These are phyloP conservation scores for Chauna torquata DNA, from an alignment of 2,113 vertebrate genomes.

Conservation along the genomic window DNA sequence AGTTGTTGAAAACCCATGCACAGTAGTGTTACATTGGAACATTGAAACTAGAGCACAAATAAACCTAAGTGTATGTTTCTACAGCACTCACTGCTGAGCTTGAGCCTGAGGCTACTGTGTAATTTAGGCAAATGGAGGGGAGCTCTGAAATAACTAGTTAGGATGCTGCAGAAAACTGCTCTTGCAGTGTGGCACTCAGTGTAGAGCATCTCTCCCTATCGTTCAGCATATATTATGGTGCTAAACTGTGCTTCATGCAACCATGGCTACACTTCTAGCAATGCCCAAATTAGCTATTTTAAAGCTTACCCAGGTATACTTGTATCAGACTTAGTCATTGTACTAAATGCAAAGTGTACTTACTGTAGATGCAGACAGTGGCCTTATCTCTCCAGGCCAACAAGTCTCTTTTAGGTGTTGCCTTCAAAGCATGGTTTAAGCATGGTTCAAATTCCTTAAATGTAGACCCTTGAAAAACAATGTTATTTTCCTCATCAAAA, in stretches of 20 bases:
- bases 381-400: not conserved
- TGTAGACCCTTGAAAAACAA: not conserved
- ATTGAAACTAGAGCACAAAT: not conserved
- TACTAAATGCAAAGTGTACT: not conserved
- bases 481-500: not conserved
- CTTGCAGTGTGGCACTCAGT: not conserved
- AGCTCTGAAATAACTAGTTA: not conserved
- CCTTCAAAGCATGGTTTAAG: not conserved
- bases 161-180: fast-evolving
- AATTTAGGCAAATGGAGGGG: not conserved
- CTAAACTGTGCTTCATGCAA: not conserved
- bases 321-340: not conserved
- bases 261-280: not conserved
- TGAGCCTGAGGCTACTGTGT: not conserved
- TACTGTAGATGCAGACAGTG: not conserved
- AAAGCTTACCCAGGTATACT: not conserved
- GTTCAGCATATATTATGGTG: not conserved
- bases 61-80: not conserved
- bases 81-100: not conserved
- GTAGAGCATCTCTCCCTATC: not conserved
- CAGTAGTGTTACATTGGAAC: not conserved
- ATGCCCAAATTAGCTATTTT: not conserved
- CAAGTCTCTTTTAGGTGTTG: not conserved
- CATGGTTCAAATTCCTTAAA: not conserved
- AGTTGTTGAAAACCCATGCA: not conserved